A percentile compares a stretch with the other conserved stretches of the same genome.
These are phyloP conservation scores for Porites cylindrica DNA, from an alignment of 92 coral and sea anemone genomes.

Conservation along the genomic window DNA sequence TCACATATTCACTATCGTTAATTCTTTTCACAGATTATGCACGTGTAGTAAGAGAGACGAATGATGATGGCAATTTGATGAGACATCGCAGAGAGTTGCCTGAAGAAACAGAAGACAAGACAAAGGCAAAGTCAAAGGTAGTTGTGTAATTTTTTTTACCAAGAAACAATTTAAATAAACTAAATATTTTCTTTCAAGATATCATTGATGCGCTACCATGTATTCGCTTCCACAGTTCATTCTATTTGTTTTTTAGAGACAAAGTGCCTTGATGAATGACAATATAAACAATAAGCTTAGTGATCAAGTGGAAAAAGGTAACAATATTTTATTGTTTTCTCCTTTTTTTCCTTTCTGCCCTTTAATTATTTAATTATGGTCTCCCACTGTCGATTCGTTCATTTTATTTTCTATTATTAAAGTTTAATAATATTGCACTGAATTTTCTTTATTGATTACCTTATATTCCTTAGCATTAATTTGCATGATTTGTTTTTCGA, in stretches of 20 bases:
- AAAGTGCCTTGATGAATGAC: constrained; percentile 45
- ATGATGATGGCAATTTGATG: constrained; percentile 38
- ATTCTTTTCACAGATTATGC: constrained; percentile 25
- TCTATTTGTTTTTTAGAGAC: not conserved
- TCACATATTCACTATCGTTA: not conserved
- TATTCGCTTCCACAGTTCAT: not conserved
- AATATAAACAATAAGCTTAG: constrained; percentile 54
- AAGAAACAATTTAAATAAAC: too few species aligned
- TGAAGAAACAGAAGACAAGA: constrained; percentile 69
- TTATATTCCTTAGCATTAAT: too few species aligned
- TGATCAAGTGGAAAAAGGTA: constrained; percentile 71
- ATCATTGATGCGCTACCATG: too few species aligned
- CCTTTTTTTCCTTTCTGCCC: not conserved
- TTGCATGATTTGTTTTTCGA: too few species aligned
- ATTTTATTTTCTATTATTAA: not conserved
- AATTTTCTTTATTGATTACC: too few species aligned
- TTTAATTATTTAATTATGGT: not conserved
- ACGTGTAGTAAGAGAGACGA: constrained; percentile 42
- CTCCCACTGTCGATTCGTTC: not conserved
- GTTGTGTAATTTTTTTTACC: not conserved
- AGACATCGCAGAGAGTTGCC: constrained; percentile 73
- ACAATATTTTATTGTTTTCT: not conserved
- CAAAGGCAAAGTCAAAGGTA: constrained; percentile 59
- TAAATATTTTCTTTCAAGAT: too few species aligned
- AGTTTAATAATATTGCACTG: too few species aligned